A percentile compares a stretch with the other conserved stretches of the same genome.
Conservation (phyloP, 2,888 invertebrate genomes). For the Melikaiella ostensackeni region DNA sequence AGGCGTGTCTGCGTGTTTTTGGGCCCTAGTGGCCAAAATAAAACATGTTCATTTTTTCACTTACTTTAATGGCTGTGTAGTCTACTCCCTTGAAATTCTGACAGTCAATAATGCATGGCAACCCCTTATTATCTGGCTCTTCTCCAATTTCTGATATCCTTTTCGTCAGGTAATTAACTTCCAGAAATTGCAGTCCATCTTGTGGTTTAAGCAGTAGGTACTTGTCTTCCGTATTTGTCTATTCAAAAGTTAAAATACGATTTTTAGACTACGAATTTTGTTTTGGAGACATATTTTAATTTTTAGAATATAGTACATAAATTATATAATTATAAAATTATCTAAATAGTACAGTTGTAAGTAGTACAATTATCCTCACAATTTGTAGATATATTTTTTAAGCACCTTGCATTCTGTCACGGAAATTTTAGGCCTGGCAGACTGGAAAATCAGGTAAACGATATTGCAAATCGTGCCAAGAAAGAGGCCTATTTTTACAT, state of each 20-base stretch:
- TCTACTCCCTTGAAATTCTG: conserved; percentile 82
- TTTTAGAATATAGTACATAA: conserved; percentile 44
- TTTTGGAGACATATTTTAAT: background rate
- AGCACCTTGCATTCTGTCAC: conserved; percentile 77
- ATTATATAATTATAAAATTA: conserved; percentile 1
- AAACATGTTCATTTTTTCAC: no score
- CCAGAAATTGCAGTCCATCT: conserved; percentile 85
- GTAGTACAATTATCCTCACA: conserved; percentile 35
- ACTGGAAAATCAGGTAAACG: conserved; percentile 81
- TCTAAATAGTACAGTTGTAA: background rate
- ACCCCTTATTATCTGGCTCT: conserved; percentile 73
- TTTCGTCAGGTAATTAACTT: conserved; percentile 82
- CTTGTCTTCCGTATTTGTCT: conserved; percentile 78
- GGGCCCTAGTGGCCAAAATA: no score
- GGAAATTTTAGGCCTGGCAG: conserved; percentile 82
- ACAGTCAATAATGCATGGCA: conserved; percentile 84
- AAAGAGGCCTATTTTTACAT: conserved; percentile 89
- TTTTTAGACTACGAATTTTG: conserved; percentile 39
- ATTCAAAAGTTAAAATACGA: background rate
- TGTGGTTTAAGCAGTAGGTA: conserved; percentile 82
- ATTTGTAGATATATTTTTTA: conserved; percentile 45
- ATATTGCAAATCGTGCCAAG: conserved; percentile 84
- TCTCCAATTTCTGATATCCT: conserved; percentile 79
- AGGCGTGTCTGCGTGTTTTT: no score
- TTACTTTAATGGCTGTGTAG: conserved; percentile 83